Base-by-base conservation (phyloP, 2,888 invertebrate genomes). In the Spilosoma lubricipeda region DNA sequence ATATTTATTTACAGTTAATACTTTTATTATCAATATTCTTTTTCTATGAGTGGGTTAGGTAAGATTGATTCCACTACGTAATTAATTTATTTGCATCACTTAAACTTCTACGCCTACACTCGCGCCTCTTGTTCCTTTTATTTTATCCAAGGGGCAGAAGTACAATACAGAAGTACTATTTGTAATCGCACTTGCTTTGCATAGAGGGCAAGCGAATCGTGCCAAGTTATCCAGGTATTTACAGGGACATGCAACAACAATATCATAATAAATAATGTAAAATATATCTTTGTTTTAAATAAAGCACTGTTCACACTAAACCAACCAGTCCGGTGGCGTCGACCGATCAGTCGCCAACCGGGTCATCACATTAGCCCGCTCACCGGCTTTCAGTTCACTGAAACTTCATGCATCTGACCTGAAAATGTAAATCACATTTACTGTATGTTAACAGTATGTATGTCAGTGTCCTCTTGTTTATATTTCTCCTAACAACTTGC, bases 381-480 rank as follows among this genome's bases (percentile, higher is more conserved):
- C 87, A 84, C 81, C 66, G 18, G 67, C 71, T 78, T 82, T 82
- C 87, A 86, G 87, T 85, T 89, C 90, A 87, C 89, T 92, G 91
- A 88, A 89, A 85, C 83, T 73, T 70, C 36, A 33, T 72, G 59
- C 42, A 70, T 72, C 42, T 27, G 42, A 45, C 36, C 67, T 45
- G 4, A 42, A 45, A 27, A 30, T 39, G 27, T n/a, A 45, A 39
- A 67, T 67, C 27, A 45, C 15, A 66, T 65, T 65, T 30, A 33
- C n/a, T 13, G 30, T 64, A 30, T 52, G 23, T 56, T 56, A 13
- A 59, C 59, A 27, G 27, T 59, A 27, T 59, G 27, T 59, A 59
- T 27, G 5, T 15, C 13, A 15, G 27, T 4, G 13, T 13, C n/a
- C 27, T 27, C 2, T 27, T 4, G 15, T 59, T 59, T 27, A 27